Base-by-base conservation (phyloP, 2,888 invertebrate genomes). In the Cantharis rufa region DNA sequence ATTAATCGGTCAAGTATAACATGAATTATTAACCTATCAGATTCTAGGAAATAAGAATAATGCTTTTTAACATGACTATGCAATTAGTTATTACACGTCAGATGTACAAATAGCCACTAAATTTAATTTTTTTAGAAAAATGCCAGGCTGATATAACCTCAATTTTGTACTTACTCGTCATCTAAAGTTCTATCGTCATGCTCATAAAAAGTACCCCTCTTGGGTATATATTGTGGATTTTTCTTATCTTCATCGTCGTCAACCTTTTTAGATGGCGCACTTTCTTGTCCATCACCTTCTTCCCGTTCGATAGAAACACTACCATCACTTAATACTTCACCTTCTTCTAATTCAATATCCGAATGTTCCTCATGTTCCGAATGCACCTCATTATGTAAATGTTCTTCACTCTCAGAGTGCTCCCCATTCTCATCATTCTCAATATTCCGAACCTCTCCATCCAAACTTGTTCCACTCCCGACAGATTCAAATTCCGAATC, bases 161-260 rank as follows among this genome's bases (percentile, higher is more conserved):
- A 75, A 75, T 15, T 24, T 74, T 66, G 69, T 71, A 84, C 87
- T 88, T 87, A 93, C 92, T 90, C 90, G 80, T 92, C 92, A 69
- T 93, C 94, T 16, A 93, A 93, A 5, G 95, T 96, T 79, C 97
- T 90, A 85, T 97, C 96, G 86, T 98, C 98, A 84, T 98, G 98
- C 83, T 98, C 98, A 85, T 98, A 98, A 88, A 98, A 98, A 0
- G 96, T 96, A 0, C 98, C 98, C 81, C 95, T 92, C 87, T 98
- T 97, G 0, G 98, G 98, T 82, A 98, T 98, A 88, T 98, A 98
- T 85, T 98, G 98, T 1, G 98, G 98, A 89, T 98, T 98, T 86
- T 97, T 94, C 63, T 96, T 91, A 86, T 98, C 98, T 86, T 98
- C 98, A 84, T 97, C 97, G 84, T 96, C 95, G 86, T 98, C 98